Evolutionary conservation across 2,797 vertebrate genomes (phyloP).

Genomic region (Spinus olivaceus): DNA sequence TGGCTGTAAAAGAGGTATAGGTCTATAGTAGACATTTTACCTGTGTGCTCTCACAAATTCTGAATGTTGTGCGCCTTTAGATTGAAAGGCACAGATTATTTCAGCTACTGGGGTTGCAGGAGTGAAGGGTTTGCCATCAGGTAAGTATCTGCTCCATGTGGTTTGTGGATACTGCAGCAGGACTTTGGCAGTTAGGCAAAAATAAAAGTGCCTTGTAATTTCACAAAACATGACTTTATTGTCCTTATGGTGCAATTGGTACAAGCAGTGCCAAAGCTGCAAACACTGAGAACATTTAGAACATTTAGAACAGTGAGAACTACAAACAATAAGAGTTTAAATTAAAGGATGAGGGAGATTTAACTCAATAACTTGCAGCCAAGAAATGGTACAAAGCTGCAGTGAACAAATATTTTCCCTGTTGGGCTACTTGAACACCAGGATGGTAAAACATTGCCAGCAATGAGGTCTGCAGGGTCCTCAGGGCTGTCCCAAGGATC

Average conservation of each 20-base stretch:
- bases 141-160: not conserved
- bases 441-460: not conserved
- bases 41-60: not conserved
- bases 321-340: slow-evolving; percentile 43
- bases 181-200: not conserved
- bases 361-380: not conserved
- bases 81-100: not conserved
- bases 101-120: not conserved
- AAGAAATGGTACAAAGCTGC: not conserved
- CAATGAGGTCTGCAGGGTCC: not conserved
- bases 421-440: not conserved
- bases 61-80: not conserved
- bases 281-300: slow-evolving; percentile 39
- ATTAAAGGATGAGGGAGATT: slow-evolving; percentile 9
- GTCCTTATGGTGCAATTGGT: not conserved
- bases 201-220: not conserved
- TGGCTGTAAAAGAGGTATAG: not conserved
- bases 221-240: slow-evolving; percentile 28
- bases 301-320: slow-evolving; percentile 43
- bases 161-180: not conserved
- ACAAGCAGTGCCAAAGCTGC: slow-evolving; percentile 30
- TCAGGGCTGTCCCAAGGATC: not conserved
- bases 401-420: not conserved
- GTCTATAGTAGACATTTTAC: not conserved
- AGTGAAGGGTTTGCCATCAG: not conserved